Evolutionary conservation across 2,113 vertebrate species (phyloP).

Genomic region (Syrrhaptes paradoxus): DNA sequence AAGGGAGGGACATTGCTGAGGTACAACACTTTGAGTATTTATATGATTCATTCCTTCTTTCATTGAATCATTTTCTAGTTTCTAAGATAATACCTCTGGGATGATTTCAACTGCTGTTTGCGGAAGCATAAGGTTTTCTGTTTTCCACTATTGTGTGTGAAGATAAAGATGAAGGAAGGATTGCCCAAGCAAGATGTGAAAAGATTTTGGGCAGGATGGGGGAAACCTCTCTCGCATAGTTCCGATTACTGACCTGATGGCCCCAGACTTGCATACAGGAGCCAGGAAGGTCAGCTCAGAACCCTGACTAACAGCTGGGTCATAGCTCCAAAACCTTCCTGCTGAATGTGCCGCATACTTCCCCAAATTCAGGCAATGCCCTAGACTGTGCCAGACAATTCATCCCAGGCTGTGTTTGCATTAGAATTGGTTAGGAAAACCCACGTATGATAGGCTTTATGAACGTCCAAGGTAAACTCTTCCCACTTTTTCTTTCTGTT

Average conservation of each 20-base stretch:
- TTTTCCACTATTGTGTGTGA: background rate
- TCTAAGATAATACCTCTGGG: slow-evolving; percentile 56
- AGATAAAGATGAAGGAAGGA: background rate
- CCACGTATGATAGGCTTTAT: background rate
- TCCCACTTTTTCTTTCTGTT: background rate
- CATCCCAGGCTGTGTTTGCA: background rate
- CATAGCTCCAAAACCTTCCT: background rate
- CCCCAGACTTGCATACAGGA: background rate
- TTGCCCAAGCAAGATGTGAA: background rate
- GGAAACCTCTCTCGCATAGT: background rate
- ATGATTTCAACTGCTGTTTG: slow-evolving; percentile 11
- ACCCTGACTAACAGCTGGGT: background rate
- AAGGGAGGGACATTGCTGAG: slow-evolving; percentile 69
- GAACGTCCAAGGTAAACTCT: background rate
- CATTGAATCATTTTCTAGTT: slow-evolving; percentile 58
- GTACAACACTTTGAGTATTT: slow-evolving; percentile 37
- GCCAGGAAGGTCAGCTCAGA: background rate
- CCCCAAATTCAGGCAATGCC: background rate
- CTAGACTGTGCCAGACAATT: background rate
- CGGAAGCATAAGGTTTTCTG: background rate
- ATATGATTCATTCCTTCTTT: slow-evolving; percentile 57
- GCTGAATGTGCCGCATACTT: rapidly evolving
- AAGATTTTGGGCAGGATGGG: background rate
- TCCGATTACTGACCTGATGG: background rate
- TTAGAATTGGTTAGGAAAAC: background rate